phyloP scores from a whole-genome alignment of 2,888 invertebrate genomes.

The Cephus spinipes region DNA sequence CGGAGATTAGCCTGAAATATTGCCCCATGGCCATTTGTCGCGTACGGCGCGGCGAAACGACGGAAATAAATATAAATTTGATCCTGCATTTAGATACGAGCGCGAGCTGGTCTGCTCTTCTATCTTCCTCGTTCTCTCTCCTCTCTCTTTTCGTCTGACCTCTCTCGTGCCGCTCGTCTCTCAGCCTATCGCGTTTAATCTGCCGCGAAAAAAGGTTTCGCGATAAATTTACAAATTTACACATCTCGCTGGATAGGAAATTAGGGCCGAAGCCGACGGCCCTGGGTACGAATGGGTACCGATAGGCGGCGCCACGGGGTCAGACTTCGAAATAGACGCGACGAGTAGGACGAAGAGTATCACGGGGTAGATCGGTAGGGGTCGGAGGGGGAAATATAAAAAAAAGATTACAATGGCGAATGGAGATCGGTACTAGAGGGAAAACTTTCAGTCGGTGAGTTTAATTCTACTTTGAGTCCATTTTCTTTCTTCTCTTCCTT shows the following conservation, averaged over 20 bases:
- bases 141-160: not conserved
- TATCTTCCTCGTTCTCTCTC: constrained; percentile 5
- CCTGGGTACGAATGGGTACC: not conserved
- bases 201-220: constrained; percentile 20
- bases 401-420: not conserved
- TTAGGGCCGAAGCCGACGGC: constrained; percentile 5
- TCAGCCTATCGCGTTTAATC: constrained; percentile 19
- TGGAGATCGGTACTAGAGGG: not conserved
- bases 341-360: not conserved
- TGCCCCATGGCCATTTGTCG: constrained; percentile 46
- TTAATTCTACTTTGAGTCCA: constrained; percentile 1
- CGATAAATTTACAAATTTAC: constrained; percentile 25
- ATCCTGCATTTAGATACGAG: constrained; percentile 47
- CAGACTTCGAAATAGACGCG: not conserved
- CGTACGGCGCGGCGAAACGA: constrained; percentile 30
- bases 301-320: too few relatives aligned
- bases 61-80: constrained; percentile 55
- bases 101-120: constrained; percentile 16
- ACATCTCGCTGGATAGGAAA: constrained; percentile 21
- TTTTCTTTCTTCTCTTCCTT: not conserved
- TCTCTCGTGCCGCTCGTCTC: constrained; percentile 1
- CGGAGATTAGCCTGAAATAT: constrained; percentile 48
- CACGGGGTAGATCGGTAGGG: not conserved
- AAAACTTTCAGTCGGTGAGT: not conserved
- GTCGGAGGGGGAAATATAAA: not conserved